phyloP scores from a whole-genome alignment of 2,888 invertebrate species.

The Saturnia japonica region DNA sequence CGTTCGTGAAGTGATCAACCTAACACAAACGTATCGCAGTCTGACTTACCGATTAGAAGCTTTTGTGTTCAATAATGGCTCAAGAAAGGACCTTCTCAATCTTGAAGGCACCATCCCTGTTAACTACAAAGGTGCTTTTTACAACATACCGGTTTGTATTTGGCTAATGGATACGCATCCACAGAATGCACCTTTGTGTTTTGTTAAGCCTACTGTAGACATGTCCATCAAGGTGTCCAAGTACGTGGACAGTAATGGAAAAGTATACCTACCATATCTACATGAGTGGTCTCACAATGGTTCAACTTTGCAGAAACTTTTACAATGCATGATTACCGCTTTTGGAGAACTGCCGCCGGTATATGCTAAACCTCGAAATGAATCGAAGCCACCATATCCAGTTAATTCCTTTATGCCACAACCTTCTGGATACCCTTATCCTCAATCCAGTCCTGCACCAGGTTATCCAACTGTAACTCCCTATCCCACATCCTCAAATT shows the following conservation, averaged over 20 bases:
- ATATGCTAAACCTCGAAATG: conserved; percentile 86
- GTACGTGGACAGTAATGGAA: conserved; percentile 97
- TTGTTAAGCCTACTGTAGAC: conserved; percentile 95
- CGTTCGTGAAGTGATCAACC: conserved; percentile 69
- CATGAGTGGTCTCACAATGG: conserved; percentile 94
- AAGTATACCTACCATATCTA: conserved; percentile 97
- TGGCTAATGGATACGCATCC: conserved; percentile 99
- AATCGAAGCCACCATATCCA: conserved; percentile 83
- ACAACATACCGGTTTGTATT: conserved; percentile 98
- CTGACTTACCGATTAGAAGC: conserved; percentile 72
- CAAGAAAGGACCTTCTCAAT: conserved; percentile 89
- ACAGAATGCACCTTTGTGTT: conserved; percentile 96
- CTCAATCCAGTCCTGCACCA: conserved; percentile 50
- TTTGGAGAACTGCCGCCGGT: conserved; percentile 99
- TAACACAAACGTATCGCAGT: conserved; percentile 73
- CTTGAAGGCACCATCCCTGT: conserved; percentile 97
- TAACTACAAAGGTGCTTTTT: conserved; percentile 91
- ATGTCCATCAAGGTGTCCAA: conserved; percentile 98
- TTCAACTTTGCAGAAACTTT: conserved; percentile 93
- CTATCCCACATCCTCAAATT: conserved; percentile 65
- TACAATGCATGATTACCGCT: conserved; percentile 94
- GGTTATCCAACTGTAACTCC: conserved; percentile 69
- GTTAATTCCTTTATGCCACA: conserved; percentile 71
- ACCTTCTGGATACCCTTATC: conserved; percentile 73
- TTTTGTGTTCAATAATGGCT: conserved; percentile 94